These are phyloP conservation scores for Ptychoptera contaminata DNA, from an alignment of 2,888 invertebrate genomes.

Conservation along the genomic window DNA sequence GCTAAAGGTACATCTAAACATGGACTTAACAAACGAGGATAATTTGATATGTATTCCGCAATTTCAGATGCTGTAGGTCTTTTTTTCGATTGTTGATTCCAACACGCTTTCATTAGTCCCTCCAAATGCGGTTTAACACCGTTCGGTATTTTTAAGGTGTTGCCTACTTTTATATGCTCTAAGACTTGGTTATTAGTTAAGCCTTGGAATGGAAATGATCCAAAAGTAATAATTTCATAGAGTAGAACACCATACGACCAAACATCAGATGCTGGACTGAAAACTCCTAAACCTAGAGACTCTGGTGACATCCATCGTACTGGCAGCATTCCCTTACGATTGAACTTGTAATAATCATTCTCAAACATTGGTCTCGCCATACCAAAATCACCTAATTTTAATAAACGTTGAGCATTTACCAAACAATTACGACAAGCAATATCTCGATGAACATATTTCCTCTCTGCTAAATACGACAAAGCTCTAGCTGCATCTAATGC, in stretches of 20 bases:
- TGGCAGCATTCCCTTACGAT: slow-evolving; percentile 72
- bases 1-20: slow-evolving; percentile 61
- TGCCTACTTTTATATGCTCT: slow-evolving; percentile 60
- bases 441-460: slow-evolving; percentile 82
- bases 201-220: slow-evolving; percentile 80
- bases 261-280: slow-evolving; percentile 74
- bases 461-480: slow-evolving; percentile 65
- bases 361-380: slow-evolving; percentile 82
- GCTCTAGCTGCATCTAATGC: slow-evolving; percentile 79
- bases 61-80: slow-evolving; percentile 66
- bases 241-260: slow-evolving; percentile 83
- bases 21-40: slow-evolving; percentile 59
- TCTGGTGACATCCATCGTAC: slow-evolving; percentile 93
- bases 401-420: slow-evolving; percentile 53
- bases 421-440: slow-evolving; percentile 67
- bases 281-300: slow-evolving; percentile 63
- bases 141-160: slow-evolving; percentile 55
- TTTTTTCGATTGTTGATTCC: slow-evolving; percentile 51
- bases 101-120: slow-evolving; percentile 68
- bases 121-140: slow-evolving; percentile 66
- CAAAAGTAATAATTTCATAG: slow-evolving; percentile 81
- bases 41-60: slow-evolving; percentile 62
- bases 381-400: slow-evolving; percentile 75
- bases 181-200: slow-evolving; percentile 73
- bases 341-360: slow-evolving; percentile 79